These are phyloP conservation scores for Lithophane leautieri DNA, from an alignment of 2,888 invertebrate species.

Conservation along the genomic window DNA sequence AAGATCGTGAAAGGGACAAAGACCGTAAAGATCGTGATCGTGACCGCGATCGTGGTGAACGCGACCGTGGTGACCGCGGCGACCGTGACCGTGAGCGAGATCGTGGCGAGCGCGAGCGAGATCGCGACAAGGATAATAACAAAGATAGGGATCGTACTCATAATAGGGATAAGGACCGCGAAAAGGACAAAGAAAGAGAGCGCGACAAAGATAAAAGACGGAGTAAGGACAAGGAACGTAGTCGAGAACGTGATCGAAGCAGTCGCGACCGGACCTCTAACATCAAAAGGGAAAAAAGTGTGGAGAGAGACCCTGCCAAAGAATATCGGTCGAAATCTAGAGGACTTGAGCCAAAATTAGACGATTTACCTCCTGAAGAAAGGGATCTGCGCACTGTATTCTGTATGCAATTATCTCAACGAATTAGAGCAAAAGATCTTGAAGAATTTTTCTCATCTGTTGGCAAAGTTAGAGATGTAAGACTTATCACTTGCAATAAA, in stretches of 20 bases:
- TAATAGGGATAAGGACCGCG: constrained; percentile 83
- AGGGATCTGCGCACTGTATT: constrained; percentile 99
- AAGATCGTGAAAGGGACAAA: constrained; percentile 83
- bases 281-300: constrained; percentile 79
- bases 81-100: constrained; percentile 78
- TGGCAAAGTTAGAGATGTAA: constrained; percentile 99
- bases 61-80: constrained; percentile 73
- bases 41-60: constrained; percentile 75
- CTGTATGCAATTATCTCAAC: constrained; percentile 99
- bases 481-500: constrained; percentile 99
- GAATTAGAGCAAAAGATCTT: constrained; percentile 97
- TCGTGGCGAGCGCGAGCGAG: constrained; percentile 67
- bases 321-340: constrained; percentile 87
- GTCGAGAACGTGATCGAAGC: constrained; percentile 82
- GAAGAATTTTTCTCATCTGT: constrained; percentile 99
- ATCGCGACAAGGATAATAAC: constrained; percentile 70
- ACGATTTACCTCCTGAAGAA: constrained; percentile 98
- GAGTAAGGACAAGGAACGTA: constrained; percentile 77
- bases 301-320: constrained; percentile 78
- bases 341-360: constrained; percentile 91
- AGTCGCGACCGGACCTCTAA: constrained; percentile 74
- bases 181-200: constrained; percentile 76
- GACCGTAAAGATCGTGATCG: constrained; percentile 76
- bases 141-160: constrained; percentile 68
- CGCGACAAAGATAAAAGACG: constrained; percentile 76